Evolutionary conservation across 2,797 vertebrate species (phyloP).

Genomic region (Xenentodon cancila): DNA sequence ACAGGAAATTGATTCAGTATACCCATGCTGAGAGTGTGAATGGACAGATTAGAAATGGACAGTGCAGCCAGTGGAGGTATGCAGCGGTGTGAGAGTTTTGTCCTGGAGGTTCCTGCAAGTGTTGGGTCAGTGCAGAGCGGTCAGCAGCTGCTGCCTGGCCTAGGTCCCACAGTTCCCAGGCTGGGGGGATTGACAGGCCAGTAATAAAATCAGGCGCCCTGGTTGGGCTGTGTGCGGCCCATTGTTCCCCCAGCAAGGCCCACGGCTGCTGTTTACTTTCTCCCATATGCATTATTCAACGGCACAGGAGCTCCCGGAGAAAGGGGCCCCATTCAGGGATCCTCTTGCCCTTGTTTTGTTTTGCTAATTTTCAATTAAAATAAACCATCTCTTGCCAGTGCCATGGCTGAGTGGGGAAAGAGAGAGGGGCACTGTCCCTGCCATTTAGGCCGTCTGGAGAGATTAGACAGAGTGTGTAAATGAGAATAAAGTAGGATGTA

Average conservation of each 20-base stretch:
- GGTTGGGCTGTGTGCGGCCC: slow-evolving; percentile 93
- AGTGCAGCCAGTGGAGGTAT: slow-evolving; percentile 63
- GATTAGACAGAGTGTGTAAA: slow-evolving; percentile 79
- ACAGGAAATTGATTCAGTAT: slow-evolving; percentile 59
- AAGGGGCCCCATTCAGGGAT: slow-evolving; percentile 96
- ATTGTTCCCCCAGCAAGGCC: slow-evolving; percentile 97
- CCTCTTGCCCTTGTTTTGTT: slow-evolving; percentile 89
- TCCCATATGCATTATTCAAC: slow-evolving; percentile 99
- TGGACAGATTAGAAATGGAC: slow-evolving; percentile 52
- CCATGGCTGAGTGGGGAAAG: slow-evolving; percentile 80
- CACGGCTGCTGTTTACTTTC: slow-evolving; percentile 99
- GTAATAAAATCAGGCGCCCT: slow-evolving; percentile 99
- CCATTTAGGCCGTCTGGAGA: slow-evolving; percentile 74
- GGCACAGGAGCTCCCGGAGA: slow-evolving; percentile 98
- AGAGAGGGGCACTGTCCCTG: slow-evolving; percentile 74
- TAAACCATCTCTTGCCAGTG: slow-evolving; percentile 86
- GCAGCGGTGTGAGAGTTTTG: slow-evolving; percentile 61
- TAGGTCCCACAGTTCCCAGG: slow-evolving; percentile 97
- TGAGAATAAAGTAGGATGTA: slow-evolving; percentile 81
- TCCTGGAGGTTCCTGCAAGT: slow-evolving; percentile 68
- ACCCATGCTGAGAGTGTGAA: slow-evolving; percentile 41
- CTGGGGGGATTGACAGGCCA: slow-evolving; percentile 98
- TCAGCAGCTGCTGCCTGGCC: slow-evolving; percentile 99
- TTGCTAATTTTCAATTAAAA: slow-evolving; percentile 92
- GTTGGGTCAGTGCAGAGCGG: slow-evolving; percentile 91